Conservation (phyloP, 2,797 vertebrate genomes). For the Sternotherus odoratus region DNA sequence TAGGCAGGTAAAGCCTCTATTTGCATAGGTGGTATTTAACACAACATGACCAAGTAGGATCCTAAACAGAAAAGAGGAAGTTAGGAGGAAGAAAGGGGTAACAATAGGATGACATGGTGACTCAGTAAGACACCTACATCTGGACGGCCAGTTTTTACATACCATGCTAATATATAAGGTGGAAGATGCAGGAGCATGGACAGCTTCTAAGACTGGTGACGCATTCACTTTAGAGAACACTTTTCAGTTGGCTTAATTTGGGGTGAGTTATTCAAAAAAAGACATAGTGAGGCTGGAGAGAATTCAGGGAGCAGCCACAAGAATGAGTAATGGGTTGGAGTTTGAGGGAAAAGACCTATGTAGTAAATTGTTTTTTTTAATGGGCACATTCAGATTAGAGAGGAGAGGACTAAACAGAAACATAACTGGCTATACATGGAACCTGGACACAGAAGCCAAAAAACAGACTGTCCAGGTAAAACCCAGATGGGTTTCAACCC, state of each 20-base stretch:
- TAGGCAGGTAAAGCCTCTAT: background rate
- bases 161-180: background rate
- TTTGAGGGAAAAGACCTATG: background rate
- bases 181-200: background rate
- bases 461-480: too few species aligned
- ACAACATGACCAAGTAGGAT: background rate
- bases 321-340: background rate
- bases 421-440: background rate
- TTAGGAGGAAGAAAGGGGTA: background rate
- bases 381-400: background rate
- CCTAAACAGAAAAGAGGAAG: background rate
- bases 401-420: background rate
- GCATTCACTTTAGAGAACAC: background rate
- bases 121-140: background rate
- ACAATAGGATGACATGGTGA: background rate
- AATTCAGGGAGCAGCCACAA: background rate
- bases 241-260: background rate
- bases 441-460: too few species aligned
- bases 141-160: background rate
- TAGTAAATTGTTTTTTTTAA: background rate
- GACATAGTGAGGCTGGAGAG: background rate
- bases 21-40: background rate
- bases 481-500: background rate
- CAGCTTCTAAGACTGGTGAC: background rate
- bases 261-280: background rate